phyloP scores from a whole-genome alignment of 2,888 invertebrate species.

The Hyposoter didymator region DNA sequence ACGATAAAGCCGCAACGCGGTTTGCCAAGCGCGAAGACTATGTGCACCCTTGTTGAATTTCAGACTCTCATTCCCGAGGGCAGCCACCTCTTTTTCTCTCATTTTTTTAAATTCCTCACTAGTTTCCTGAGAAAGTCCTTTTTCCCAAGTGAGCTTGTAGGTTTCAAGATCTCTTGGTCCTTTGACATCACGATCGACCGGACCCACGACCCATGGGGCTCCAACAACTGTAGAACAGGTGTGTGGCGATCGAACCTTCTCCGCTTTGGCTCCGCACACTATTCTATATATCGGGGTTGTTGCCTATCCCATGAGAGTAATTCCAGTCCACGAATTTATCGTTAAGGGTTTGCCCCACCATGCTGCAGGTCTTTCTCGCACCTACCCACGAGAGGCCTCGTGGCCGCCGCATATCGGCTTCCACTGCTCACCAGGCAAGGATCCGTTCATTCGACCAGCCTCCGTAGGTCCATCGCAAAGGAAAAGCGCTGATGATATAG shows the following conservation, averaged over 20 bases:
- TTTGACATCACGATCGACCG: slow-evolving; percentile 52
- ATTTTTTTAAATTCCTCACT: slow-evolving; percentile 1
- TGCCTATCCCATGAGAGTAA: slow-evolving; percentile 61
- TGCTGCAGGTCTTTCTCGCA: slow-evolving; percentile 45
- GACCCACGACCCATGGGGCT: slow-evolving; percentile 52
- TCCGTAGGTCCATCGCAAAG: slow-evolving; percentile 19
- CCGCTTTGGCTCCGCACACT: neutral
- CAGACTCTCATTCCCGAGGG: slow-evolving; percentile 23
- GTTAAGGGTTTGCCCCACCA: slow-evolving; percentile 47
- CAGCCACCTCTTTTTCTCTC: slow-evolving; percentile 39
- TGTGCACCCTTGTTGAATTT: slow-evolving; percentile 24
- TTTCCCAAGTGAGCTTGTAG: slow-evolving; percentile 49
- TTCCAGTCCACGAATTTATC: slow-evolving; percentile 67
- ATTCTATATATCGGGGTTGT: slow-evolving; percentile 48
- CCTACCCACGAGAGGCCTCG: slow-evolving; percentile 30
- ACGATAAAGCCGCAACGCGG: slow-evolving; percentile 19
- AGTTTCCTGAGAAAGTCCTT: slow-evolving; percentile 5
- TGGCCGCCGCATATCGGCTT: slow-evolving; percentile 25
- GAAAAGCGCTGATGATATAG: slow-evolving; percentile 57
- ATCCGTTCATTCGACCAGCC: slow-evolving; percentile 43
- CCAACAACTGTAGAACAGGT: slow-evolving; percentile 51
- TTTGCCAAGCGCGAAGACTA: slow-evolving; percentile 35
- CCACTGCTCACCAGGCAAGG: slow-evolving; percentile 43
- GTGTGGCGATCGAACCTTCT: slow-evolving; percentile 21
- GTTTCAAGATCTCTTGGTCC: slow-evolving; percentile 21